phyloP scores from a whole-genome alignment of 1,140 invertebrate genomes.

The Rhyacophila brunnea region DNA sequence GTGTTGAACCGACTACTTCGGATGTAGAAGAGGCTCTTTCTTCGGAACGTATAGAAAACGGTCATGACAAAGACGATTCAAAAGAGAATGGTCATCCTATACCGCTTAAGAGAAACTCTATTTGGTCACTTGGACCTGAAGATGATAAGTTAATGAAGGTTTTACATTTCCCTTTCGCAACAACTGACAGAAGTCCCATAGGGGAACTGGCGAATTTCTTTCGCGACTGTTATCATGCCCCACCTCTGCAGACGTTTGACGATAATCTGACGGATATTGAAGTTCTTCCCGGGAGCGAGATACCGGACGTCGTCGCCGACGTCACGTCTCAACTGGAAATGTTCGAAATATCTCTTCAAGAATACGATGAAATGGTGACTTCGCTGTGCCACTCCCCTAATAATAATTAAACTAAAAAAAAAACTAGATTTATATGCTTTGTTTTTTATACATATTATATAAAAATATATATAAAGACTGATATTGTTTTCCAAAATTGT shows the following conservation, averaged over 20 bases:
- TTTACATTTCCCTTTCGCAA: conserved; percentile 60
- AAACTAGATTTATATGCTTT: too few relatives aligned
- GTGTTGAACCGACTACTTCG: neutral
- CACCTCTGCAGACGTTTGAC: conserved; percentile 63
- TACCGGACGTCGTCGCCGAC: conserved; percentile 64
- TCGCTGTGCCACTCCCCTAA: conserved; percentile 54
- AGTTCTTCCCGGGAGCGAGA: conserved; percentile 46
- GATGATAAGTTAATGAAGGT: conserved; percentile 35
- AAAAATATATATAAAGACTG: too few relatives aligned
- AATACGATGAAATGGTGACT: conserved; percentile 72
- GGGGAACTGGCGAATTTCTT: conserved; percentile 75
- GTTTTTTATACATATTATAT: too few relatives aligned
- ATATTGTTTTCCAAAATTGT: too few relatives aligned
- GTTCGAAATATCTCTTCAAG: conserved; percentile 71
- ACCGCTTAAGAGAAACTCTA: conserved; percentile 5
- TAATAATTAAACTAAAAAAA: conserved; percentile 27
- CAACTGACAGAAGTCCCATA: conserved; percentile 46
- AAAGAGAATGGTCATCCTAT: neutral
- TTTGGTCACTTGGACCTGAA: conserved; percentile 22
- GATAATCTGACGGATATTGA: conserved; percentile 41
- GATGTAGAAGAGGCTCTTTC: neutral
- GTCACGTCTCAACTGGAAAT: conserved; percentile 70
- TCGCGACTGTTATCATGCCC: conserved; percentile 75
- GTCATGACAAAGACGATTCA: neutral
- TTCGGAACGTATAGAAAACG: neutral